Evolutionary conservation across 2,113 vertebrate genomes (phyloP), one percentile per base, ranked within the genome.

Genomic region (Pseudopipra pipra): DNA sequence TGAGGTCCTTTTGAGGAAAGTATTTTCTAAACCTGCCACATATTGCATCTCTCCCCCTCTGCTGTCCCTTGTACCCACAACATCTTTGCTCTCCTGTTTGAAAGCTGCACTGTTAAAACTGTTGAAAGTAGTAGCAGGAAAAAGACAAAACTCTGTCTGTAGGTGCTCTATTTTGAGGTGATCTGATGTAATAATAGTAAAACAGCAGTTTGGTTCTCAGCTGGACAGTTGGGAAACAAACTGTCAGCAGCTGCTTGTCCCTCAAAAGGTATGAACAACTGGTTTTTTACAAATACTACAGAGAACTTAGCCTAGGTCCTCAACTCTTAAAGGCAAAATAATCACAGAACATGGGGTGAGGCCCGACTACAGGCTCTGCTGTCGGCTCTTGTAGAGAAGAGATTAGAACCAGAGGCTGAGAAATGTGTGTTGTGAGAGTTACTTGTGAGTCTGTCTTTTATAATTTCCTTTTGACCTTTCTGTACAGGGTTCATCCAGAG

Each of bases 401-500:
- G 21, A 41, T 11, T 70, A 35, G 41, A 92, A 43, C 22, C 41
- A 33, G 52, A 75, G 43, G 18, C 27, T 66, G 3, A 63, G 47
- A 87, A 84, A 37, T 62, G 11, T 44, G 6, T 63, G 11, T 61
- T 94, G 11, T 55, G 67, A 63, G n/a, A 83, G 39, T 65, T 74
- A 79, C 14, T 94, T 83, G 17, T 6, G 30, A 6, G 19, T 81
- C 22, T 72, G 43, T 81, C n/a, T 76, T 91, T 31, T 46, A 9
- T 61, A 3, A 85, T 90, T 75, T 87, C 31, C 28, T 86, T 74
- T 89, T 95, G 77, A 62, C 78, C 8, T 96, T 80, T 91, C 81
- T 70, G 10, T 80, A 47, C 89, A 98, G 98, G 51, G n/a, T 89
- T 94, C 96, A 66, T 87, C 87, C 77, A 67, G 89, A 89, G 89